These are phyloP conservation scores for Cyphomyrus plagiostoma DNA, from an alignment of 2,113 vertebrate genomes.

Conservation along the genomic window DNA sequence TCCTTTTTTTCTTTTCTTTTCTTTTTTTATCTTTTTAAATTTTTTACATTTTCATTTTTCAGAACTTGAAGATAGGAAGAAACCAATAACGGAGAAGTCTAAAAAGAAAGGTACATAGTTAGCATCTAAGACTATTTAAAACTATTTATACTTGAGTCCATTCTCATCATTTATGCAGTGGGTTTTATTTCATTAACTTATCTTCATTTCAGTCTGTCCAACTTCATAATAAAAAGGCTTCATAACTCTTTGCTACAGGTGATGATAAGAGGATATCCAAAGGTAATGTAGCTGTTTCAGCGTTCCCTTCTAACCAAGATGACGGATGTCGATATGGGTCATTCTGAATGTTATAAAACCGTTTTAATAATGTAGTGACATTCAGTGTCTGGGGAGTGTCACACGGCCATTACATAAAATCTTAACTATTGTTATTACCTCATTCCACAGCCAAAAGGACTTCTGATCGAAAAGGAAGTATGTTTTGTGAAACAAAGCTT, in stretches of 20 bases:
- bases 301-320: neutral
- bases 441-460: slow-evolving; percentile 1
- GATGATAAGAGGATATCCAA: neutral
- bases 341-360: neutral
- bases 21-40: neutral
- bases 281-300: neutral
- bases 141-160: neutral
- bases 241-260: neutral
- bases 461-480: neutral
- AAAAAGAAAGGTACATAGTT: slow-evolving; percentile 1
- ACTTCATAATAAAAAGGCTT: neutral
- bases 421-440: neutral
- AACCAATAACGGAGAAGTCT: neutral
- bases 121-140: neutral
- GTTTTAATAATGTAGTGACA: neutral
- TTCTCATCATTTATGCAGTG: neutral
- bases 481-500: neutral
- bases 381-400: neutral
- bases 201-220: neutral
- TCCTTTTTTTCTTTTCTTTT: neutral
- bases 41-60: neutral
- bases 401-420: neutral
- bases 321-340: neutral
- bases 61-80: slow-evolving; percentile 7
- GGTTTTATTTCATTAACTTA: neutral